Percentiles rank a stretch among this genome's conserved stretches.
phyloP scores from a whole-genome alignment of 2,888 invertebrate species.

The Drosophila mimetica region DNA sequence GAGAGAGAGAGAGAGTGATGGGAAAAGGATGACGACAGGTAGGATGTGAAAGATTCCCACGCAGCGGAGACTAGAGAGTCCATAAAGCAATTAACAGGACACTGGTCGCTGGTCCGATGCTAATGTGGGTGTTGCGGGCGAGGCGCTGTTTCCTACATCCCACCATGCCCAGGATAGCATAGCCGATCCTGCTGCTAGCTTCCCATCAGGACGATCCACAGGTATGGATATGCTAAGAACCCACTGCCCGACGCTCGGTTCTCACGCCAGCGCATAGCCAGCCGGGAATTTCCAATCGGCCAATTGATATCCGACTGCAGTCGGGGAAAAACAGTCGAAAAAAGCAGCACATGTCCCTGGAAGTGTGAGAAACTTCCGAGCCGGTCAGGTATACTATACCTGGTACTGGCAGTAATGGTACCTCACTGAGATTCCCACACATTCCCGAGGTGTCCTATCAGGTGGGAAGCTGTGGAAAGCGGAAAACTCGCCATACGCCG shows the following conservation, averaged over 20 bases:
- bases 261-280: conserved; percentile 67
- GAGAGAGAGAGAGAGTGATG: conserved; percentile 2
- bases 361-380: conserved; percentile 64
- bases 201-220: conserved; percentile 46
- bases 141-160: conserved; percentile 38
- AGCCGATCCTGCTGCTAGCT: conserved; percentile 28
- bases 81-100: conserved; percentile 75
- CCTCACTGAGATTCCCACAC: conserved; percentile 60
- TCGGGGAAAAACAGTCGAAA: conserved; percentile 59
- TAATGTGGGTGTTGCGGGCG: conserved; percentile 78
- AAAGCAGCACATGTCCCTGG: conserved; percentile 59
- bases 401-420: not conserved
- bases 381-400: conserved; percentile 53
- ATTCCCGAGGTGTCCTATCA: conserved; percentile 45
- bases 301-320: conserved; percentile 74
- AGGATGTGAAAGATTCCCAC: conserved; percentile 60
- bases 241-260: conserved; percentile 54
- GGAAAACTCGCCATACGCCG: conserved; percentile 81
- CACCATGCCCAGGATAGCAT: not conserved
- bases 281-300: conserved; percentile 68
- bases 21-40: conserved; percentile 48
- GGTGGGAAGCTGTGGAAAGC: conserved; percentile 48
- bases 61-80: conserved; percentile 41
- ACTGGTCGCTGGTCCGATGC: conserved; percentile 57
- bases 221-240: conserved; percentile 49